phyloP scores from a whole-genome alignment of 2,113 vertebrate species.

The Pseudorasbora parva region DNA sequence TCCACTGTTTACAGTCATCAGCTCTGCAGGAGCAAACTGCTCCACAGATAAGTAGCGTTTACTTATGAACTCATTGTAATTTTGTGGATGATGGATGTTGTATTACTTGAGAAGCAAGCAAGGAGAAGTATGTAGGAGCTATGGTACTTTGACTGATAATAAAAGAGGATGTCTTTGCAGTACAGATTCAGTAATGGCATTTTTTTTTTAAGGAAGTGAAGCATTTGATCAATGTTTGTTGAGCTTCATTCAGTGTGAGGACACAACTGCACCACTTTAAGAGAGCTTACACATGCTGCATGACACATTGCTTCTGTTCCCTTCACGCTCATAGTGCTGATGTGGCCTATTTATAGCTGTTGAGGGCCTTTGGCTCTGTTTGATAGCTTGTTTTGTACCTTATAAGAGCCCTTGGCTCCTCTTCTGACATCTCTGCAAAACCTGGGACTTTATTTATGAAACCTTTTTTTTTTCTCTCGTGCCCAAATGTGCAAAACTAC shows the following conservation, averaged over 20 bases:
- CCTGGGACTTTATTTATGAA: constrained; percentile 18
- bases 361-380: constrained; percentile 63
- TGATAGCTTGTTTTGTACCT: constrained; percentile 62
- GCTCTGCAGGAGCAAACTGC: not conserved
- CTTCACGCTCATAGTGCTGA: constrained; percentile 59
- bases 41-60: constrained; percentile 19
- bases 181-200: not conserved
- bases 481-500: not conserved
- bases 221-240: constrained; percentile 8
- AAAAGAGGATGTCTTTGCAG: constrained; percentile 3
- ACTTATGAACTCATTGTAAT: constrained; percentile 35
- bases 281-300: constrained; percentile 57
- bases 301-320: constrained; percentile 67
- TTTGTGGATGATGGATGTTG: constrained; percentile 23
- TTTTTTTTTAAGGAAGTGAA: not conserved
- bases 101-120: constrained; percentile 8
- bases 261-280: constrained; percentile 15
- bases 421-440: constrained; percentile 16
- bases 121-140: not conserved
- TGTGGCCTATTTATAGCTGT: constrained; percentile 73
- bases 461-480: not conserved
- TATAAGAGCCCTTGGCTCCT: constrained; percentile 25
- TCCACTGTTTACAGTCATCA: constrained; percentile 26
- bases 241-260: constrained; percentile 12
- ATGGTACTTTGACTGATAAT: not conserved